Evolutionary conservation across 92 coral and sea anemone genomes (phyloP), one percentile per base, ranked within the genome.

Genomic region (Porites rus): DNA sequence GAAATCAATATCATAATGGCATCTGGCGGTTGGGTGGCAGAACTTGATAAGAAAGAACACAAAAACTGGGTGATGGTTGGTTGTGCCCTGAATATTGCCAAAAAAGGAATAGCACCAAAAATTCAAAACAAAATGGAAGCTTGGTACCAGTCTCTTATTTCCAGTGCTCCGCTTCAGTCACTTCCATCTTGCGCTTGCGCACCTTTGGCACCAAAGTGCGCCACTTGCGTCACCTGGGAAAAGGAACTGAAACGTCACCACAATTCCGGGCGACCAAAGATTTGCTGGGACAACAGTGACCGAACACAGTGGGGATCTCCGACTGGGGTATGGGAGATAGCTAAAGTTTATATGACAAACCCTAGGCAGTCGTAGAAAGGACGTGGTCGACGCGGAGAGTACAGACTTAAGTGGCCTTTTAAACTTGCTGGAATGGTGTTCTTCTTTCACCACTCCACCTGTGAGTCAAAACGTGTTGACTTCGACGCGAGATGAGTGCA

Each of bases 11-110:
- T 28, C 31, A 28, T 28, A 28, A 28, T 28, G 31, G 31, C 31
- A 28, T 28, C 31, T 28, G 31, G 31, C 31, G 31, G 31, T 28
- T 77, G 82, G 82, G 62, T 21, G 78, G 63, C 78, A 76, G 88
- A 83, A 50, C 88, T 92, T 65, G 83, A 83, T 24, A 83, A 89
- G 58, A 85, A 89, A n/a, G 87, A 77, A 31, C 91, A 90, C 89
- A 89, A 76, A 80, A 93, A 94, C 75, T 94, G 98, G 98, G 88
- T 94, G 18, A 89, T 92, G 68, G 96, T 94, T 68, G 98, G 96
- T 3, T 85, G 89, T 68, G 93, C 93, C 12, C 82, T 94, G 24
- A 20, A 74, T 21, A 28, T 88, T 25, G 62, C 90, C 20, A 82
- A 92, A 70, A 61, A 38, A 24, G 94, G 96, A 58, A 75, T 92